Percentiles rank a stretch among this genome's conserved stretches.
phyloP scores from a whole-genome alignment of 2,113 vertebrate genomes.

The Gymnogyps californianus region DNA sequence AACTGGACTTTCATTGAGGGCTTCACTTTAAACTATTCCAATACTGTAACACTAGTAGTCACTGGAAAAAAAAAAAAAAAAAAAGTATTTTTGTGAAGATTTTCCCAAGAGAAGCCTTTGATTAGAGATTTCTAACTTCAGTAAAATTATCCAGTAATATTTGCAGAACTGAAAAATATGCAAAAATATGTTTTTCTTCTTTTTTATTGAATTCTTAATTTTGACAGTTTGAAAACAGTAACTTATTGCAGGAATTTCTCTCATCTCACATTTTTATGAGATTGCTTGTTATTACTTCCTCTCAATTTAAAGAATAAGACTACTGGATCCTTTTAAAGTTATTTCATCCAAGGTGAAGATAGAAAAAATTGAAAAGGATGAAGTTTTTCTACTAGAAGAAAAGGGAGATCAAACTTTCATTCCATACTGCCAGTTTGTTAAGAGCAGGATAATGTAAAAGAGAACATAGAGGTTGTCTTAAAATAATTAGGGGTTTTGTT shows the following conservation, averaged over 20 bases:
- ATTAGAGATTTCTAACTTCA: neutral
- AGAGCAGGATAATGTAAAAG: neutral
- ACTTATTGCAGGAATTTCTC: neutral
- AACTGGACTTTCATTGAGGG: neutral
- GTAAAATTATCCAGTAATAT: neutral
- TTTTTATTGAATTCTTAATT: neutral
- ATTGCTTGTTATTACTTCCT: neutral
- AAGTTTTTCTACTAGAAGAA: neutral
- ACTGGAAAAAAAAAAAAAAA: too few relatives aligned
- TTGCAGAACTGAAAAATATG: neutral
- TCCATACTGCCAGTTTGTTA: neutral
- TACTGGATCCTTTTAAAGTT: neutral
- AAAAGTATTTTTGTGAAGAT: neutral
- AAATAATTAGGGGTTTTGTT: neutral
- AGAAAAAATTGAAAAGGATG: neutral
- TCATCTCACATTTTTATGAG: neutral
- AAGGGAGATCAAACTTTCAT: neutral
- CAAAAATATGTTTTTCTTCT: neutral
- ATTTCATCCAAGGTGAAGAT: neutral
- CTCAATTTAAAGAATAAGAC: neutral
- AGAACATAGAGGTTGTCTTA: neutral
- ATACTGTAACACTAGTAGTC: neutral
- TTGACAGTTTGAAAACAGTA: neutral
- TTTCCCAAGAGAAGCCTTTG: neutral
- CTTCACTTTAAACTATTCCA: neutral